Conservation (phyloP, 2,113 vertebrate genomes). For the Galbula dea region DNA sequence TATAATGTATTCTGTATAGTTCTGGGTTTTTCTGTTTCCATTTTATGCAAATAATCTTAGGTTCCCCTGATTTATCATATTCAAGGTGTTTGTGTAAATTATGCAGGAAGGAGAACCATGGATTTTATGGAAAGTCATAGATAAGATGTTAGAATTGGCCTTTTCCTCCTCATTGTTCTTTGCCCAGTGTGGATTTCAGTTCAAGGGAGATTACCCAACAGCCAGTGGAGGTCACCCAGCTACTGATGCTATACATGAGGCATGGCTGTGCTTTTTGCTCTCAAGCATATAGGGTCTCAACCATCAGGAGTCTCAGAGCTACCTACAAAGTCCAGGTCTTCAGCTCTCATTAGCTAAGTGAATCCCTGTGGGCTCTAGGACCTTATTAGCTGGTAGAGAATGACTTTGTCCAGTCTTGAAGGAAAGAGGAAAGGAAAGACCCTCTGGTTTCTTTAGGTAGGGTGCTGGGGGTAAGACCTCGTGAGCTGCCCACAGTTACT, state of each 20-base stretch:
- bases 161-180: slow-evolving; percentile 19
- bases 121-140: slow-evolving; percentile 2
- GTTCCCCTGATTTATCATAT: slow-evolving; percentile 30
- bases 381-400: neutral
- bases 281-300: neutral
- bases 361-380: neutral
- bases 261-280: neutral
- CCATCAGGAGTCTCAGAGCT: neutral
- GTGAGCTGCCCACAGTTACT: neutral
- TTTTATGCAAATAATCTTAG: slow-evolving; percentile 46
- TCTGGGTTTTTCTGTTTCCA: neutral
- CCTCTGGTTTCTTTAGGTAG: neutral
- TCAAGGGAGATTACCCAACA: too few species aligned
- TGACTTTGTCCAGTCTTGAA: neutral
- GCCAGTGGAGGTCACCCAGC: too few species aligned
- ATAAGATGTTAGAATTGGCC: slow-evolving; percentile 8
- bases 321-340: neutral
- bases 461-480: neutral
- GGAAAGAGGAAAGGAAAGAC: neutral
- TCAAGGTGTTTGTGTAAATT: slow-evolving; percentile 18
- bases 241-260: too few species aligned
- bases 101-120: neutral
- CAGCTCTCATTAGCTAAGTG: neutral
- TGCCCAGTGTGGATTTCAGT: slow-evolving; percentile 13
- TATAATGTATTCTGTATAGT: neutral